Conservation (phyloP, 2,888 invertebrate species). For the Sepiola atlantica region DNA sequence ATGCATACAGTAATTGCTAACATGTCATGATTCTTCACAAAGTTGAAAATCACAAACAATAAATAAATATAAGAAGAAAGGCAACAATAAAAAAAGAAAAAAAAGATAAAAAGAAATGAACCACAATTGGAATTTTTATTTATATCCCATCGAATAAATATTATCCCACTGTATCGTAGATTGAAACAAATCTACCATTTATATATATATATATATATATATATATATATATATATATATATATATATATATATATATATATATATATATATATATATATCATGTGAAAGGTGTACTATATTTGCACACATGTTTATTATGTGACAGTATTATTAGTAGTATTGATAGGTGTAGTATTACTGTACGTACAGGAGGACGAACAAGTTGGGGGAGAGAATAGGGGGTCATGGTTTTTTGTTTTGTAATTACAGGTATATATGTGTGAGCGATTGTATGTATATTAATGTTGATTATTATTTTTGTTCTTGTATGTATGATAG, state of each 20-base stretch:
- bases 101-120: background rate
- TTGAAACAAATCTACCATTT: background rate
- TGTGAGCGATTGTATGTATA: background rate
- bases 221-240: background rate
- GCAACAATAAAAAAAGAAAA: background rate
- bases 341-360: background rate
- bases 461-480: background rate
- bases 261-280: too few species aligned
- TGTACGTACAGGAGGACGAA: background rate
- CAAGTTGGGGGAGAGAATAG: background rate
- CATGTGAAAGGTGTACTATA: background rate
- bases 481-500: too few species aligned
- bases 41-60: background rate
- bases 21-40: background rate
- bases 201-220: background rate
- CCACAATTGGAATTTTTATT: conserved; percentile 2
- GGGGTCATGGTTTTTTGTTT: background rate
- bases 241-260: too few species aligned
- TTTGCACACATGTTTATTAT: background rate
- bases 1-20: too few species aligned
- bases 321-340: background rate
- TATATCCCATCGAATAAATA: background rate
- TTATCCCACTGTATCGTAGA: conserved; percentile 2
- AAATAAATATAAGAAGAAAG: background rate
- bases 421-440: background rate